Conservation (phyloP, 2,888 invertebrate genomes). For the Dynastes hyllus region DNA sequence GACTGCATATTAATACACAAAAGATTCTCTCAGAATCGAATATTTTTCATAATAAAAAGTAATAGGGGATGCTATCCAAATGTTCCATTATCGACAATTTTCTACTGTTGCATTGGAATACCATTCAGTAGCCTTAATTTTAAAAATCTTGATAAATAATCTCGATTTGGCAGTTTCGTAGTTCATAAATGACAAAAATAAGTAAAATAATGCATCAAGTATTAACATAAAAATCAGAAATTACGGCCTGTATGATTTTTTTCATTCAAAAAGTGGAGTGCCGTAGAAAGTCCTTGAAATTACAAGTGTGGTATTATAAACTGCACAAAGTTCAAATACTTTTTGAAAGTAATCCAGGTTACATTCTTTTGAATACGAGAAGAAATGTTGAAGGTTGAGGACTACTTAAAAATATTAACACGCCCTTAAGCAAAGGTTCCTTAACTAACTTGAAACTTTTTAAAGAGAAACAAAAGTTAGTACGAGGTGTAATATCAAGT, state of each 20-base stretch:
- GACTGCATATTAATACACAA: too few relatives aligned
- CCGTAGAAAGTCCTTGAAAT: slow-evolving; percentile 8
- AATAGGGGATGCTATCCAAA: too few relatives aligned
- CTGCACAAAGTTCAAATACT: slow-evolving; percentile 8
- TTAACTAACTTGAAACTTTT: neutral
- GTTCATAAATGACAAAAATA: neutral
- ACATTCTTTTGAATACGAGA: neutral
- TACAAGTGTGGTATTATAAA: slow-evolving; percentile 8
- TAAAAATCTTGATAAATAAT: too few relatives aligned
- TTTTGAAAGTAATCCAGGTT: slow-evolving; percentile 19
- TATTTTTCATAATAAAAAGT: too few relatives aligned
- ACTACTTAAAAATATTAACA: neutral
- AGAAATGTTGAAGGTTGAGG: neutral
- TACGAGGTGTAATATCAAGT: neutral
- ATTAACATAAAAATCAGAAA: slow-evolving; percentile 3
- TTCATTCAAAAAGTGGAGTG: neutral
- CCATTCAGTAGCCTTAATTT: too few relatives aligned
- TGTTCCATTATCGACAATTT: too few relatives aligned
- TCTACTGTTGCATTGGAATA: too few relatives aligned
- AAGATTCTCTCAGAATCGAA: too few relatives aligned
- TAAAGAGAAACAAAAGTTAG: neutral
- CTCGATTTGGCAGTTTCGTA: too few relatives aligned
- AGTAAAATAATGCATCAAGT: neutral
- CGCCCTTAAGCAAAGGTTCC: neutral
- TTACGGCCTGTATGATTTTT: neutral